Conservation (phyloP, 1,140 invertebrate genomes). For the Brachionus calyciflorus region DNA sequence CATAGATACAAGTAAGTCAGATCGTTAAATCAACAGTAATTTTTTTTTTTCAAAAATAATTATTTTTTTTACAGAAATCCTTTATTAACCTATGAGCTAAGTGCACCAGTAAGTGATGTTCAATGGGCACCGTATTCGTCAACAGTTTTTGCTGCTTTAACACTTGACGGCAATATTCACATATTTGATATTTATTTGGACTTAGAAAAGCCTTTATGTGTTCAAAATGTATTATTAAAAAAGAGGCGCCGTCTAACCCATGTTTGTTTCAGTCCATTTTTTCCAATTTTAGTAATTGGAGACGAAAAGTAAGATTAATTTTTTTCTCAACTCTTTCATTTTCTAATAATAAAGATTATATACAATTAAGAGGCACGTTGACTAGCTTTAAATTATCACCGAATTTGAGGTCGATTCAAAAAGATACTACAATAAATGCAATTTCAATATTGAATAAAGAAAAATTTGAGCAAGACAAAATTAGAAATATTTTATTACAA, state of each 20-base stretch:
- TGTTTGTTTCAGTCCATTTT: constrained; percentile 75
- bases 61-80: constrained; percentile 69
- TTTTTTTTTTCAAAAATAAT: not conserved
- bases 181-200: constrained; percentile 87
- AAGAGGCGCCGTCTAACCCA: constrained; percentile 78
- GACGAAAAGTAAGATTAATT: constrained; percentile 81
- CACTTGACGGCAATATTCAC: constrained; percentile 77
- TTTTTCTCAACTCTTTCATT: not conserved
- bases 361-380: constrained; percentile 70
- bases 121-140: constrained; percentile 92
- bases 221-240: constrained; percentile 78
- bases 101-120: constrained; percentile 80
- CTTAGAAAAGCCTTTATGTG: constrained; percentile 83
- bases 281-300: constrained; percentile 82
- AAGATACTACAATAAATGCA: not conserved
- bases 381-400: constrained; percentile 83
- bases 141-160: constrained; percentile 85
- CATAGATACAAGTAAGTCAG: constrained; percentile 61
- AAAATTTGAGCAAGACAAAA: constrained; percentile 25
- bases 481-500: not conserved
- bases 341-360: not conserved
- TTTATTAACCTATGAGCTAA: constrained; percentile 84
- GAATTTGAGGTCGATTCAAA: constrained; percentile 76
- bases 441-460: constrained; percentile 38
- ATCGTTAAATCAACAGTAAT: not conserved